Evolutionary conservation across 2,113 vertebrate genomes (phyloP).

Genomic region (Antennarius striatus): DNA sequence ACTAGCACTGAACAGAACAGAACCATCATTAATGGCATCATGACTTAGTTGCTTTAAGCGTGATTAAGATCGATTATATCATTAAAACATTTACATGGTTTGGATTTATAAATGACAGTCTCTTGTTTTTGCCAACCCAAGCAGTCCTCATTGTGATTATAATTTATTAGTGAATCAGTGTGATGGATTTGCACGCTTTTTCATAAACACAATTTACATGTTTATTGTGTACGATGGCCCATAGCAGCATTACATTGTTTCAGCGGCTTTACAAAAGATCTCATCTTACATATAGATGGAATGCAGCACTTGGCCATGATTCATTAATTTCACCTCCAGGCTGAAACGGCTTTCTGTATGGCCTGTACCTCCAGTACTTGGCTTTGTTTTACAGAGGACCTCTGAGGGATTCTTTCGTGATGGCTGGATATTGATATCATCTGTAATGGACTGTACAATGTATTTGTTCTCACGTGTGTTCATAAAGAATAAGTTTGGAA

Average conservation of each 20-base stretch:
- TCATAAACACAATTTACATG: constrained; percentile 85
- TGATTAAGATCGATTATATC: too few species aligned
- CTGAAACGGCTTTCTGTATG: constrained; percentile 83
- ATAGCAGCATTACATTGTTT: constrained; percentile 89
- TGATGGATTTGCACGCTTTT: constrained; percentile 73
- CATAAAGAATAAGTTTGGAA: neutral
- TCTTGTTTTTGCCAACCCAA: neutral
- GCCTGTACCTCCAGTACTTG: constrained; percentile 77
- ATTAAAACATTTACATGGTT: too few species aligned
- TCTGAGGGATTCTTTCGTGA: neutral
- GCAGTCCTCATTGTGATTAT: constrained; percentile 37
- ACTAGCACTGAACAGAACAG: too few species aligned
- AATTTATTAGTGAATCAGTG: constrained; percentile 58
- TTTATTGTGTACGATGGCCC: constrained; percentile 92
- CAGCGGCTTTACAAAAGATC: constrained; percentile 86
- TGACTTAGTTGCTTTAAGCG: too few species aligned
- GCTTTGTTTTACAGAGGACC: constrained; percentile 46
- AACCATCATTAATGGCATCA: too few species aligned
- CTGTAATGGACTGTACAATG: neutral
- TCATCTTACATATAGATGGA: constrained; percentile 85
- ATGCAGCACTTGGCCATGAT: constrained; percentile 84
- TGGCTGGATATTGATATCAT: neutral
- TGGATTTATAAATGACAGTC: neutral
- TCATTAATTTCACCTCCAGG: constrained; percentile 88
- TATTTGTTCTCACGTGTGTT: constrained; percentile 2